Evolutionary conservation across 2,797 vertebrate species (phyloP).

Genomic region (Sebastes hubbsi): DNA sequence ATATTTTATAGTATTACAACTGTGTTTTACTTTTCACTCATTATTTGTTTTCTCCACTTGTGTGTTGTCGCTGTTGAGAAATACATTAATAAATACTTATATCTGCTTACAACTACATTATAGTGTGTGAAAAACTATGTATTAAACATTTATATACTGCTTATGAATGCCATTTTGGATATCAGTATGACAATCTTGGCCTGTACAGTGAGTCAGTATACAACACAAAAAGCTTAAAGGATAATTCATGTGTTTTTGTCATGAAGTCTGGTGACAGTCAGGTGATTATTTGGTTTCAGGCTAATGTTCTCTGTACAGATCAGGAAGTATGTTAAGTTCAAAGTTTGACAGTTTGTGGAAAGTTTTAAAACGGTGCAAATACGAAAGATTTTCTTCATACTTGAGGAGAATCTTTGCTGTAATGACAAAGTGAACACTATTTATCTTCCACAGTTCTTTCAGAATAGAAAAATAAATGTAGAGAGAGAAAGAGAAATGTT

Average conservation of each 20-base stretch:
- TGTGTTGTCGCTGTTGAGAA: too few species aligned
- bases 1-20: too few species aligned
- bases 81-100: background rate
- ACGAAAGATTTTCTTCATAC: background rate
- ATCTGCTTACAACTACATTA: background rate
- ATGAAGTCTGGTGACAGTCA: constrained; percentile 2
- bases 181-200: background rate
- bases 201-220: background rate
- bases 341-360: background rate
- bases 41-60: too few species aligned
- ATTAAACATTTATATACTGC: background rate
- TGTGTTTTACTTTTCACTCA: too few species aligned
- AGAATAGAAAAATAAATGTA: background rate
- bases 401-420: background rate
- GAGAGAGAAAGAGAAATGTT: constrained; percentile 4
- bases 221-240: background rate
- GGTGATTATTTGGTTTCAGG: background rate
- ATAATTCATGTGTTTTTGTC: background rate
- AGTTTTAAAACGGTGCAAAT: background rate
- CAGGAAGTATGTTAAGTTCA: background rate
- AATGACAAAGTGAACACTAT: background rate
- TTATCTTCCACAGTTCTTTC: background rate
- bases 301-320: background rate
- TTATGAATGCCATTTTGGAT: background rate
- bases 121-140: background rate